A percentile compares a stretch with the other conserved stretches of the same genome.
Conservation (phyloP, 2,113 vertebrate species). For the Nyctereutes procyonoides region DNA sequence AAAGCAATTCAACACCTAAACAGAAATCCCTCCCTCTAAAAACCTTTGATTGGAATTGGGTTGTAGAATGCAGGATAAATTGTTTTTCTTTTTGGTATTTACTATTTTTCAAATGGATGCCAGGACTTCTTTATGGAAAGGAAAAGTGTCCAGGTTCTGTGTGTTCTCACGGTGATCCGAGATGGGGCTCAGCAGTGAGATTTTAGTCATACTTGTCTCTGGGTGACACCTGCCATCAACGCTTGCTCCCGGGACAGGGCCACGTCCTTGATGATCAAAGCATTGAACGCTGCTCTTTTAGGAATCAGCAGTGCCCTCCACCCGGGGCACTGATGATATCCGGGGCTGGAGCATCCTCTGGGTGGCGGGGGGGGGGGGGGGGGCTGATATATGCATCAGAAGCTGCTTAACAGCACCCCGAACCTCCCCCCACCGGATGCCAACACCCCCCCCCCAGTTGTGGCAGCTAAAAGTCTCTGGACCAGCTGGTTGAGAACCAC, state of each 20-base stretch:
- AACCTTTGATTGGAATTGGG: neutral
- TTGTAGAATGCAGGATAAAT: too few relatives aligned
- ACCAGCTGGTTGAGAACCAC: neutral
- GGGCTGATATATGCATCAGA: neutral
- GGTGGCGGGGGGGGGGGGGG: neutral
- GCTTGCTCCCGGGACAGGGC: neutral
- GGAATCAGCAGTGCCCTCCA: neutral
- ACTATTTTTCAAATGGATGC: neutral
- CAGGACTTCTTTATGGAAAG: neutral
- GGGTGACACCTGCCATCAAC: neutral
- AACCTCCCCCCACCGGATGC: neutral
- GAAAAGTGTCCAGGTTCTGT: too few relatives aligned
- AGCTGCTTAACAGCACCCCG: neutral
- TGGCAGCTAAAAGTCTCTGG: neutral
- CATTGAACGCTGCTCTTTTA: neutral
- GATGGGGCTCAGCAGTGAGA: neutral
- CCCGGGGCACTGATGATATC: rapidly evolving
- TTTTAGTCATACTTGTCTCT: neutral
- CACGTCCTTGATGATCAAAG: neutral
- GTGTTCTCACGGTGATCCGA: neutral
- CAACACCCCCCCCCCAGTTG: neutral
- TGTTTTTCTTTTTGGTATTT: neutral
- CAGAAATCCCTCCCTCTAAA: neutral
- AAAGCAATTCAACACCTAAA: neutral
- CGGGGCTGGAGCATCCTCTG: neutral